Percentiles rank a stretch among this genome's conserved stretches.
Conservation (phyloP, 2,113 vertebrate species). For the Rousettus leschenaultii region DNA sequence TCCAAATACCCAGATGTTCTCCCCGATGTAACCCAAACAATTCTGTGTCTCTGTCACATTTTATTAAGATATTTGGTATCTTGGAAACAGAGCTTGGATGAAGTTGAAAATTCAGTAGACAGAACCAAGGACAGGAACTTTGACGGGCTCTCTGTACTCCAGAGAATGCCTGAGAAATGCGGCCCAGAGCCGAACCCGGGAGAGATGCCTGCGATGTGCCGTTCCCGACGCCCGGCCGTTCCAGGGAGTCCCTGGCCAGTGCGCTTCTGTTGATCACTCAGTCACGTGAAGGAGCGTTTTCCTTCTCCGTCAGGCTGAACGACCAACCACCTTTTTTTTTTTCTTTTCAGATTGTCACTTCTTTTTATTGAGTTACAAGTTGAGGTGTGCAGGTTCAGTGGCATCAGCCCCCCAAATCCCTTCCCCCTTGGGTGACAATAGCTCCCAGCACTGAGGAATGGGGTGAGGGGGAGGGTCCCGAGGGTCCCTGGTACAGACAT, state of each 20-base stretch:
- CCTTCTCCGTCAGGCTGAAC: neutral
- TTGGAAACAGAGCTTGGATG: neutral
- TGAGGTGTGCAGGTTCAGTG: constrained; percentile 39
- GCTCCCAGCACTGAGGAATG: neutral
- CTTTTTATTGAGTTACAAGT: constrained; percentile 68
- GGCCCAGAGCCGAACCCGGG: neutral
- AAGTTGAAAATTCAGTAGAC: constrained; percentile 23
- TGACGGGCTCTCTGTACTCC: neutral
- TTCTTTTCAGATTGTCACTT: constrained; percentile 15
- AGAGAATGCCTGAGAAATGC: neutral
- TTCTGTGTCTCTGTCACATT: constrained; percentile 25
- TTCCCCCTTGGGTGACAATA: neutral
- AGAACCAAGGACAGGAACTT: neutral
- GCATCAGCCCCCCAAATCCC: neutral
- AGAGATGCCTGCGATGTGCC: neutral
- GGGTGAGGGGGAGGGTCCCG: neutral
- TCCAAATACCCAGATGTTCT: constrained; percentile 64
- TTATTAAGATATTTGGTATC: constrained; percentile 45
- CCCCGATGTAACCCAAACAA: constrained; percentile 46
- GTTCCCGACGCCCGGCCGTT: neutral
- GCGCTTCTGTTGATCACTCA: neutral
- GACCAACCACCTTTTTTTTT: neutral
- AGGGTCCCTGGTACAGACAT: constrained; percentile 9
- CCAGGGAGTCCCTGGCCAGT: neutral
- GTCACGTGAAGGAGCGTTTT: neutral